Conservation (phyloP, 1,140 invertebrate species). For the Aphelinus atriplicis region DNA sequence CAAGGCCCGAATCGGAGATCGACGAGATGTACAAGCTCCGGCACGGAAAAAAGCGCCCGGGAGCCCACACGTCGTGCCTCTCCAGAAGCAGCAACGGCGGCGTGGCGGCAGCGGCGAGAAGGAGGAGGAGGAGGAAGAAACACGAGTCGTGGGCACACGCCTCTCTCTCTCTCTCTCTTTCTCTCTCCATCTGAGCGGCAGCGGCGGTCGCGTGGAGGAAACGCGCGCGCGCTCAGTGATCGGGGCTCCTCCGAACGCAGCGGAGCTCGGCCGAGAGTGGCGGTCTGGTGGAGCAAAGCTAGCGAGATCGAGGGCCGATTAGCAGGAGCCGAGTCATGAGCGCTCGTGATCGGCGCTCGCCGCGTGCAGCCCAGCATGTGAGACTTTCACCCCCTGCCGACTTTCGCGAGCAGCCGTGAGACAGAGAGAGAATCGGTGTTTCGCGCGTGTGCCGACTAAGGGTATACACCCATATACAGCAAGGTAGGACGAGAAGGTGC, state of each 20-base stretch:
- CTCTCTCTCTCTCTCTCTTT: slow-evolving; percentile 52
- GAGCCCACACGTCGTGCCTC: background rate
- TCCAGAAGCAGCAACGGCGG: background rate
- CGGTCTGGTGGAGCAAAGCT: background rate
- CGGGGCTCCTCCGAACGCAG: slow-evolving; percentile 31
- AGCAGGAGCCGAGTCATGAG: no score
- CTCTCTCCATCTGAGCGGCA: slow-evolving; percentile 29
- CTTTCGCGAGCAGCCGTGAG: slow-evolving; percentile 7
- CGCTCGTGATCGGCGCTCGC: slow-evolving; percentile 12
- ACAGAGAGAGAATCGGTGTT: no score
- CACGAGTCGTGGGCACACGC: slow-evolving; percentile 60
- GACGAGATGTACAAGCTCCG: background rate
- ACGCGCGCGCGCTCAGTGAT: slow-evolving; percentile 32
- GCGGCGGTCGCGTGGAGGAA: slow-evolving; percentile 17
- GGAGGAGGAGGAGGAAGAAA: slow-evolving; percentile 53
- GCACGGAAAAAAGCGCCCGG: background rate
- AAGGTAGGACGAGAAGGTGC: no score
- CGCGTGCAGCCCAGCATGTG: background rate
- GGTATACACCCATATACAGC: no score
- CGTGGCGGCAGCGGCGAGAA: slow-evolving; percentile 7
- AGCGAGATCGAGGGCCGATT: background rate
- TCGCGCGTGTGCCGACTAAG: no score
- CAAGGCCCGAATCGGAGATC: no score
- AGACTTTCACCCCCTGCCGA: slow-evolving; percentile 26
- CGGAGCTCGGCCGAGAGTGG: background rate